Conservation (phyloP, 1,140 invertebrate species). For the Venturia canescens region DNA sequence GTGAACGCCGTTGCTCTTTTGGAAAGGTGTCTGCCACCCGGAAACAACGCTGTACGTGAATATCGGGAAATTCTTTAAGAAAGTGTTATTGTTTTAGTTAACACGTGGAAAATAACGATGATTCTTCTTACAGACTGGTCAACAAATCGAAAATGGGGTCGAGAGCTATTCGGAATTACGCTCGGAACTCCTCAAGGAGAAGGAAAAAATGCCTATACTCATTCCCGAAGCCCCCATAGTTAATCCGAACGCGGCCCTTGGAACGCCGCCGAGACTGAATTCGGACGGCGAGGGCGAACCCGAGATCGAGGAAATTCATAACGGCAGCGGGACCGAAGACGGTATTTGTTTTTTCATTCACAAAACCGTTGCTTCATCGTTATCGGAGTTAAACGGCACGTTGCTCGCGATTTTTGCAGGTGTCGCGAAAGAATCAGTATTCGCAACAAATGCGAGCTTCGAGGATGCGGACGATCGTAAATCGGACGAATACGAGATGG, state of each 20-base stretch:
- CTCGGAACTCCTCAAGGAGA: conserved; percentile 67
- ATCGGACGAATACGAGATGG: conserved; percentile 75
- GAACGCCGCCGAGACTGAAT: conserved; percentile 74
- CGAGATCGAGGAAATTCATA: conserved; percentile 70
- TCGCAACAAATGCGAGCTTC: conserved; percentile 40
- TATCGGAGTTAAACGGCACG: no score
- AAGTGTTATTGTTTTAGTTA: neutral
- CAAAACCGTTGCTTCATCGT: no score
- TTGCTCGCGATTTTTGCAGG: neutral
- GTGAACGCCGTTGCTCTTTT: conserved; percentile 75
- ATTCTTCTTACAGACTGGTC: conserved; percentile 45
- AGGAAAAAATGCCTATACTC: conserved; percentile 72
- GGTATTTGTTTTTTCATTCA: conserved; percentile 56
- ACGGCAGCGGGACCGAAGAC: conserved; percentile 72
- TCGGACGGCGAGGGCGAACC: conserved; percentile 72
- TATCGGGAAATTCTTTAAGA: neutral
- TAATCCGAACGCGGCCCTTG: conserved; percentile 75
- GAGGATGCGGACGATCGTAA: conserved; percentile 71
- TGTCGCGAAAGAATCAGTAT: conserved; percentile 12
- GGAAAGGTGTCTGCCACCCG: conserved; percentile 69
- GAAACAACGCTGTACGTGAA: conserved; percentile 61
- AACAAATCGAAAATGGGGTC: conserved; percentile 40
- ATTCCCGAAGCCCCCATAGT: conserved; percentile 75
- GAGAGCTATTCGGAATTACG: conserved; percentile 62
- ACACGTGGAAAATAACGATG: neutral